Conservation (phyloP, 1,140 invertebrate species). For the Eurosta solidaginis region DNA sequence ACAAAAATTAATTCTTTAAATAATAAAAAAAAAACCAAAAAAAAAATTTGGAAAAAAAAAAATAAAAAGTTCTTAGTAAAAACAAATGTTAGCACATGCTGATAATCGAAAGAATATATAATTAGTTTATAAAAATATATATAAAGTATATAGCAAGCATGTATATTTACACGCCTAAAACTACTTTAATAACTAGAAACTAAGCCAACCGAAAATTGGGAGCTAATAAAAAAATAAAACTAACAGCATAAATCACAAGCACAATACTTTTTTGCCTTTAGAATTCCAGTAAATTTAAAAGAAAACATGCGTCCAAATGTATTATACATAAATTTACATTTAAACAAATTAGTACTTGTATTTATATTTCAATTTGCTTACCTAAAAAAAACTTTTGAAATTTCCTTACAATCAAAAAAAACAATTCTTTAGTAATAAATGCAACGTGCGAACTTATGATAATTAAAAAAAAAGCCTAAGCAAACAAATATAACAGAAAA, state of each 20-base stretch:
- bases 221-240: too few species aligned
- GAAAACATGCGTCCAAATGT: not conserved
- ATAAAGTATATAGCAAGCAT: not conserved
- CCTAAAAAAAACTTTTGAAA: not conserved
- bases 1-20: not conserved
- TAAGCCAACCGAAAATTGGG: too few species aligned
- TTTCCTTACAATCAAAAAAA: not conserved
- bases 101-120: constrained; percentile 9
- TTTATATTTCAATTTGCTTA: not conserved
- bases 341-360: not conserved
- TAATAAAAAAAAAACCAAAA: not conserved
- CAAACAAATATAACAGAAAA: too few species aligned
- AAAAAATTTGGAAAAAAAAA: not conserved
- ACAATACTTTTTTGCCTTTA: constrained; percentile 11
- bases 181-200: too few species aligned
- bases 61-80: not conserved
- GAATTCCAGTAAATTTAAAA: not conserved
- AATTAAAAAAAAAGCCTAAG: too few species aligned
- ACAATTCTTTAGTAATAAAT: not conserved
- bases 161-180: too few species aligned
- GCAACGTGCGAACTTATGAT: not conserved
- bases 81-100: not conserved
- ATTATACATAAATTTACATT: not conserved
- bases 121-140: not conserved
- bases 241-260: too few species aligned